phyloP scores from a whole-genome alignment of 2,113 vertebrate species.

The Sclerurus mexicanus region DNA sequence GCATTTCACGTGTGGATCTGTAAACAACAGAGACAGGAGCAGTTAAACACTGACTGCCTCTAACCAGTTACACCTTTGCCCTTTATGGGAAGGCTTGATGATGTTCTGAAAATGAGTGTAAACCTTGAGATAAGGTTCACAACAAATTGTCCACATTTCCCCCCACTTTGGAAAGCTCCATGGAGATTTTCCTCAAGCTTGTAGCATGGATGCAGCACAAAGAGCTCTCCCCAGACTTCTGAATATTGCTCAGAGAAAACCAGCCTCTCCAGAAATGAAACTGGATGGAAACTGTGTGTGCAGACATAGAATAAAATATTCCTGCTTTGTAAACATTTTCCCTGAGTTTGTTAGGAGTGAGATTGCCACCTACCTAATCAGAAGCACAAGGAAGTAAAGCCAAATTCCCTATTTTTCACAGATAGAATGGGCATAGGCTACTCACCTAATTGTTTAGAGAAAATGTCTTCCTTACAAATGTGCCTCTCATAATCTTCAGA shows the following conservation, averaged over 20 bases:
- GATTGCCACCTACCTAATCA: not conserved
- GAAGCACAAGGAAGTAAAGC: not conserved
- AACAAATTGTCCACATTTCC: not conserved
- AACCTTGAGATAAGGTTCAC: not conserved
- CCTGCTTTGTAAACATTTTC: not conserved
- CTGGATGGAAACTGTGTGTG: not conserved
- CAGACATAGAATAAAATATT: not conserved
- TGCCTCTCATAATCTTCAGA: not conserved
- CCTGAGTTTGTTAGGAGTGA: not conserved
- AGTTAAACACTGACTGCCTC: not conserved
- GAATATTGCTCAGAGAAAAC: not conserved
- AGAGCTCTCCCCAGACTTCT: not conserved
- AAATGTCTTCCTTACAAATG: not conserved
- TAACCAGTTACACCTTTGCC: not conserved
- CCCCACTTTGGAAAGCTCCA: not conserved
- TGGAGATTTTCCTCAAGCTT: not conserved
- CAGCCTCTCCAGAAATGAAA: not conserved
- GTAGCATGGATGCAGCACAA: not conserved
- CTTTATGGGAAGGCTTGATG: not conserved
- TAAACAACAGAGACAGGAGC: not conserved
- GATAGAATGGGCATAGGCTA: not conserved
- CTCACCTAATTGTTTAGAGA: not conserved
- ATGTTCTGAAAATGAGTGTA: not conserved
- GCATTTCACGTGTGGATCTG: not conserved
- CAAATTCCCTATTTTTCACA: not conserved